Base-by-base conservation (phyloP, 2,797 vertebrate genomes). In the Notolepis coatsorum region DNA sequence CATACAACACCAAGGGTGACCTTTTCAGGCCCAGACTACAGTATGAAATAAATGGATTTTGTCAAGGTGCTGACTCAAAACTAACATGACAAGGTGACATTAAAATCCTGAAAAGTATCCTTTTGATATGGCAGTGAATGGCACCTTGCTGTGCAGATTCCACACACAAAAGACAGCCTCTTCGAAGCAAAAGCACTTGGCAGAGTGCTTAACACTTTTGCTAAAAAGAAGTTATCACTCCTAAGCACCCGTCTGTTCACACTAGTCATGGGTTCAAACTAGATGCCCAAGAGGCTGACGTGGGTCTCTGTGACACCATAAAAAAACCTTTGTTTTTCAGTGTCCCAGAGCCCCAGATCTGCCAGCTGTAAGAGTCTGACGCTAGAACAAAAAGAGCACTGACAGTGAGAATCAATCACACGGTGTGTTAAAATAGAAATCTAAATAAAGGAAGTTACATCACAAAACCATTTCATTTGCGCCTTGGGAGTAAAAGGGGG, bases 351-450 rank as follows among this genome's bases (percentile, higher is more conserved):
- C 47, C 62, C 55, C 54, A 60, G 38, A 75, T 74, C 50, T 58
- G 69, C 70, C 7, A 1, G 28, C 48, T 50, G 12, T 58, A 24
- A 6, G 33, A 39, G 21, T 37, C 12, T 18, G 39, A 66, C 73
- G 46, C 24, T 18, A 51, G 31, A 76, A 61, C 23, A 50, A 25
- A 33, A 49, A 38, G 48, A 18, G 13, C 18, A 25, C 41, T 13
- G 15, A 67, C 72, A 67, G 48, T 77, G 73, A 80, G n/a, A 54
- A 47, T 28, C n/a, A 20, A 51, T 61, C 2, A 51, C n/a, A 46
- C 2, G 25, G 62, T 25, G 65, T 41, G 42, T 65, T 82, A 84
- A 83, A 74, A 85, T 37, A 27, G 79, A 71, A 59, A 65, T 33
- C 75, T 81, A 82, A 84, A 83, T 79, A 75, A 60, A 27, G 70